Evolutionary conservation across 2,888 invertebrate species (phyloP).

Genomic region (Opisthograptis luteolata): DNA sequence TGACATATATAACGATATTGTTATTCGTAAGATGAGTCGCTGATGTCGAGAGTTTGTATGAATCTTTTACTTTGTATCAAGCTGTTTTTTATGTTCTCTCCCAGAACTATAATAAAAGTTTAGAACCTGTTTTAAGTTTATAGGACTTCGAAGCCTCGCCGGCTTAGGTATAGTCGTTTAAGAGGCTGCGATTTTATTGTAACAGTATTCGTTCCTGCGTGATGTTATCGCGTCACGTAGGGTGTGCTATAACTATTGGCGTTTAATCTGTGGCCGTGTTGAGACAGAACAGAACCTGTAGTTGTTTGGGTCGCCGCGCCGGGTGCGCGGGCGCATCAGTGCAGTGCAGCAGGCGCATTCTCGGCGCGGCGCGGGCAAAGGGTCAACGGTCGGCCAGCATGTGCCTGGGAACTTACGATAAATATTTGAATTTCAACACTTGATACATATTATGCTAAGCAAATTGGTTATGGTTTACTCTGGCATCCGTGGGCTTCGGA

Average conservation of each 20-base stretch:
- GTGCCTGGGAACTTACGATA: constrained; percentile 80
- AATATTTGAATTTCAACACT: constrained; percentile 84
- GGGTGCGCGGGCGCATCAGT: constrained; percentile 56
- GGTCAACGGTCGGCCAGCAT: constrained; percentile 80
- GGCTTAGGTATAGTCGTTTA: constrained; percentile 6
- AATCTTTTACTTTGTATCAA: constrained; percentile 19
- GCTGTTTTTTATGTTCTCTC: constrained; percentile 16
- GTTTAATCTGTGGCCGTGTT: constrained; percentile 34
- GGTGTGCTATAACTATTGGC: constrained; percentile 36
- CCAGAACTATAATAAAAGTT: constrained; percentile 21
- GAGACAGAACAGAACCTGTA: constrained; percentile 43
- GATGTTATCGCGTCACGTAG: constrained; percentile 30
- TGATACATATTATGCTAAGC: constrained; percentile 81
- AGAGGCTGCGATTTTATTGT: constrained; percentile 18
- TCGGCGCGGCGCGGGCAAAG: constrained; percentile 62
- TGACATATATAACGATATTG: constrained; percentile 49
- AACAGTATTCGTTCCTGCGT: constrained; percentile 18
- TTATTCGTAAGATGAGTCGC: constrained; percentile 44
- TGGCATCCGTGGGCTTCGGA: constrained; percentile 47
- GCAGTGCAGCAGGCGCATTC: constrained; percentile 63
- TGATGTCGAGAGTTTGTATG: constrained; percentile 16
- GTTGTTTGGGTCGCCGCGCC: constrained; percentile 46
- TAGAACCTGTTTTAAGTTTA: constrained; percentile 21
- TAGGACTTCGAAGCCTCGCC: constrained; percentile 9
- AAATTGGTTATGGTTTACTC: constrained; percentile 75